These are phyloP conservation scores for Octonoba sinensis DNA, from an alignment of 2,888 invertebrate genomes.

Conservation along the genomic window DNA sequence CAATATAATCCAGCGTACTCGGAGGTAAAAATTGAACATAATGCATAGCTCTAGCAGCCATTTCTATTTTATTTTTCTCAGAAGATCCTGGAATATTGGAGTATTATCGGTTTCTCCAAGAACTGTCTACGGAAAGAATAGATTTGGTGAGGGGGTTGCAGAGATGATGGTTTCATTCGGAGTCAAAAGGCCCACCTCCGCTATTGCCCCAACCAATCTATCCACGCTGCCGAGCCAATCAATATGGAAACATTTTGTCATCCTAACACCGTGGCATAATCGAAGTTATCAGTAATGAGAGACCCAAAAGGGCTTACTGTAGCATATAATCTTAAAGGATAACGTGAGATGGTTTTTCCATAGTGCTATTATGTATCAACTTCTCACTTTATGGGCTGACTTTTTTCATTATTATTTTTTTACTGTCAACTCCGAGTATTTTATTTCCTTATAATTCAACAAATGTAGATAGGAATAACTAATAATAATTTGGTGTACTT, in stretches of 20 bases:
- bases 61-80: constrained; percentile 40
- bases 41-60: constrained; percentile 34
- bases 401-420: too few relatives aligned
- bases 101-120: constrained; percentile 49
- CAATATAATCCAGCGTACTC: constrained; percentile 27
- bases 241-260: constrained; percentile 62
- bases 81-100: constrained; percentile 44
- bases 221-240: constrained; percentile 24
- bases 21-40: constrained; percentile 30
- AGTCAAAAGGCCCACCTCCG: constrained; percentile 20
- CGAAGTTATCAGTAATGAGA: constrained; percentile 42
- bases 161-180: constrained; percentile 34
- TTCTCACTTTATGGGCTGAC: too few relatives aligned
- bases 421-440: too few relatives aligned
- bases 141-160: background rate
- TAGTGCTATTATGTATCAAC: too few relatives aligned
- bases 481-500: too few relatives aligned
- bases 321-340: constrained; percentile 3
- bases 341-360: background rate
- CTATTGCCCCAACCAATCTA: constrained; percentile 16
- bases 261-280: constrained; percentile 41
- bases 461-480: too few relatives aligned
- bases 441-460: too few relatives aligned
- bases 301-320: constrained; percentile 27
- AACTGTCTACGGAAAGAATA: constrained; percentile 35